Conservation (phyloP, 2,888 invertebrate genomes). For the Tricholauxania praeusta region DNA sequence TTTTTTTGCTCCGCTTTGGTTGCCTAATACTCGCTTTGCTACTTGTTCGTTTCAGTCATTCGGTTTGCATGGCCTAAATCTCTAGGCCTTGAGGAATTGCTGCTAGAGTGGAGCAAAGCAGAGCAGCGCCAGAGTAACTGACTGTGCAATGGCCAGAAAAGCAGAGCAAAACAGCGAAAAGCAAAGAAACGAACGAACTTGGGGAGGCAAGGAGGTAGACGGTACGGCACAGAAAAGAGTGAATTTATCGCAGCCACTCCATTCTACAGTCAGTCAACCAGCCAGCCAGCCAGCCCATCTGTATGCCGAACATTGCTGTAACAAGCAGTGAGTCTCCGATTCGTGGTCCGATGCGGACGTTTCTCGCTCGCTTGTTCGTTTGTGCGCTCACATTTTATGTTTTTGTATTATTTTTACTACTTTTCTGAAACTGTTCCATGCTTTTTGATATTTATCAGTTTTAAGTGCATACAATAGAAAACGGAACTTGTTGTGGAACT, state of each 20-base stretch:
- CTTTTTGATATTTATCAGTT: constrained; percentile 21
- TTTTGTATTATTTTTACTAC: constrained; percentile 6
- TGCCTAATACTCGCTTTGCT: constrained; percentile 34
- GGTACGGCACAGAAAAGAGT: constrained; percentile 23
- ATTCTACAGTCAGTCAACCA: constrained; percentile 25
- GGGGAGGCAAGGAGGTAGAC: constrained; percentile 8
- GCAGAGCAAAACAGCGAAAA: too few relatives aligned
- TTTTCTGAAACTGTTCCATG: constrained; percentile 25
- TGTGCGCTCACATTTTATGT: constrained; percentile 19
- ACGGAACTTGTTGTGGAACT: constrained; percentile 17
- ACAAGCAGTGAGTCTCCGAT: constrained; percentile 51
- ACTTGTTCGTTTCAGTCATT: constrained; percentile 27
- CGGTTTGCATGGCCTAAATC: constrained; percentile 50
- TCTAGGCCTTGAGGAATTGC: constrained; percentile 52
- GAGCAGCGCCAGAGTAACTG: constrained; percentile 17
- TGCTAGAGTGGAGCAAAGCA: constrained; percentile 34
- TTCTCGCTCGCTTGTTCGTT: constrained; percentile 35
- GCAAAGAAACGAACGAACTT: neutral
- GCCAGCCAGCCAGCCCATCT: constrained; percentile 2
- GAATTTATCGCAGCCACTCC: constrained; percentile 20
- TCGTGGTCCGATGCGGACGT: constrained; percentile 51
- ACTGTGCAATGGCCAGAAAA: too few relatives aligned
- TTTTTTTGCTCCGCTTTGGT: constrained; percentile 30
- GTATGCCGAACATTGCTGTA: constrained; percentile 26
- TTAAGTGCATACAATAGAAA: constrained; percentile 25